A percentile compares a stretch with the other conserved stretches of the same genome.
phyloP scores from a whole-genome alignment of 2,888 invertebrate species.

The Apomyelois bistriatella region DNA sequence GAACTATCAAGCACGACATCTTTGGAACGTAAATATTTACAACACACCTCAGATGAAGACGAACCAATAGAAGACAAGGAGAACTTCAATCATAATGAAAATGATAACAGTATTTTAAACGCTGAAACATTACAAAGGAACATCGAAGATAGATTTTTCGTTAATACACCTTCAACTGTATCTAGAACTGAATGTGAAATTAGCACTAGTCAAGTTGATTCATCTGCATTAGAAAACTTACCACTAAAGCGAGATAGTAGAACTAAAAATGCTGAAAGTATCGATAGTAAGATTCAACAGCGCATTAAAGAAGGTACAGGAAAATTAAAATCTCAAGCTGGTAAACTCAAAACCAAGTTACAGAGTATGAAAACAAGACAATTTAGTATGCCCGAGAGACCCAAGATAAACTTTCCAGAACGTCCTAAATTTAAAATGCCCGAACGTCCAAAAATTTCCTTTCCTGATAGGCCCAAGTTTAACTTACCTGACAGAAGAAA shows the following conservation, averaged over 20 bases:
- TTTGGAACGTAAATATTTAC: constrained; percentile 67
- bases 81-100: constrained; percentile 36
- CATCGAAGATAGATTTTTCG: constrained; percentile 82
- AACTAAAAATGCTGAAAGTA: constrained; percentile 70
- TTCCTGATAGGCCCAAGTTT: constrained; percentile 81
- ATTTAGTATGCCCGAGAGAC: constrained; percentile 74
- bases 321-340: constrained; percentile 85
- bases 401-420: constrained; percentile 80
- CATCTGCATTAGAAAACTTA: constrained; percentile 82
- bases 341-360: constrained; percentile 84
- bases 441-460: constrained; percentile 76
- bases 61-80: constrained; percentile 59
- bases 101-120: constrained; percentile 47
- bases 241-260: constrained; percentile 80
- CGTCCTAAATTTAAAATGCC: constrained; percentile 72
- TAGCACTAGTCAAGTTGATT: constrained; percentile 84
- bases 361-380: constrained; percentile 81
- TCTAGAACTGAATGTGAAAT: constrained; percentile 83
- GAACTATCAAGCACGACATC: constrained; percentile 75
- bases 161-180: constrained; percentile 78
- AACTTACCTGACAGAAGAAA: constrained; percentile 80
- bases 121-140: constrained; percentile 81
- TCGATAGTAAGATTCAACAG: constrained; percentile 81
- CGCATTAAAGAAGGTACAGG: constrained; percentile 85
- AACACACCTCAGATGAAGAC: constrained; percentile 74